Percentiles rank a stretch among this genome's conserved stretches.
These are phyloP conservation scores for Octopus sinensis DNA, from an alignment of 1,140 invertebrate species.

Conservation along the genomic window DNA sequence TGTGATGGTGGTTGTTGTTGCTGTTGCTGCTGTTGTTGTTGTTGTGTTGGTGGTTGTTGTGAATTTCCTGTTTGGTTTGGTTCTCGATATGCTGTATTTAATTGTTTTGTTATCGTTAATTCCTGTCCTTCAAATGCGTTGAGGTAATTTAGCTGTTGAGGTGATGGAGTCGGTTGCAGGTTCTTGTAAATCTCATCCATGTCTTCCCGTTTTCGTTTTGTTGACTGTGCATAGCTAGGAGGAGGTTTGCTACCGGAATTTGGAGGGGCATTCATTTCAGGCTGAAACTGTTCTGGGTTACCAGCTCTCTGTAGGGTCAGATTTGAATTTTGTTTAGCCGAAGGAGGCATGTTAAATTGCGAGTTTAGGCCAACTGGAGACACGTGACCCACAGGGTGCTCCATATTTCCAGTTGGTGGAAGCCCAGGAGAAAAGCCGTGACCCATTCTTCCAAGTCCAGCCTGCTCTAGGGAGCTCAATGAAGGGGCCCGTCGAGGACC, in stretches of 20 bases:
- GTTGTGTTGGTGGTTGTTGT: slow-evolving; percentile 11
- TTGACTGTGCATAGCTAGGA: slow-evolving; percentile 53
- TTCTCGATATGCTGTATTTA: slow-evolving; percentile 66
- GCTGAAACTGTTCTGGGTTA: slow-evolving; percentile 53
- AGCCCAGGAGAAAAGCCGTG: slow-evolving; percentile 32
- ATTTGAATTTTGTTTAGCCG: slow-evolving; percentile 32
- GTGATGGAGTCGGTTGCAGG: slow-evolving; percentile 91
- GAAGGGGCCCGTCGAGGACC: slow-evolving; percentile 23
- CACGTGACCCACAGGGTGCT: slow-evolving; percentile 39
- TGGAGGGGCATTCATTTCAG: slow-evolving; percentile 32
- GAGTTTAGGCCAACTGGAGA: slow-evolving; percentile 25
- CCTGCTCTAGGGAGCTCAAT: slow-evolving; percentile 23
- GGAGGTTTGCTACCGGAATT: slow-evolving; percentile 46
- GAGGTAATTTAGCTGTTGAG: slow-evolving; percentile 92
- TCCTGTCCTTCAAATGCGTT: slow-evolving; percentile 95
- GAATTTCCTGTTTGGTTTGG: slow-evolving; percentile 25
- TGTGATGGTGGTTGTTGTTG: not conserved
- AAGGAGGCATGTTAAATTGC: slow-evolving; percentile 29
- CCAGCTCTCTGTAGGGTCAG: slow-evolving; percentile 48
- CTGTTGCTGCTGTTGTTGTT: slow-evolving; percentile 4
- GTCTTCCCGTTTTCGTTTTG: slow-evolving; percentile 53
- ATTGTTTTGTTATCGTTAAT: slow-evolving; percentile 92
- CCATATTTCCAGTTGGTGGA: slow-evolving; percentile 37
- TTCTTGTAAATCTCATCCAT: slow-evolving; percentile 62
- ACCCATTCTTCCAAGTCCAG: slow-evolving; percentile 27